Evolutionary conservation across 2,797 vertebrate species (phyloP), one percentile per base, ranked within the genome.

Genomic region (Coendou prehensilis): DNA sequence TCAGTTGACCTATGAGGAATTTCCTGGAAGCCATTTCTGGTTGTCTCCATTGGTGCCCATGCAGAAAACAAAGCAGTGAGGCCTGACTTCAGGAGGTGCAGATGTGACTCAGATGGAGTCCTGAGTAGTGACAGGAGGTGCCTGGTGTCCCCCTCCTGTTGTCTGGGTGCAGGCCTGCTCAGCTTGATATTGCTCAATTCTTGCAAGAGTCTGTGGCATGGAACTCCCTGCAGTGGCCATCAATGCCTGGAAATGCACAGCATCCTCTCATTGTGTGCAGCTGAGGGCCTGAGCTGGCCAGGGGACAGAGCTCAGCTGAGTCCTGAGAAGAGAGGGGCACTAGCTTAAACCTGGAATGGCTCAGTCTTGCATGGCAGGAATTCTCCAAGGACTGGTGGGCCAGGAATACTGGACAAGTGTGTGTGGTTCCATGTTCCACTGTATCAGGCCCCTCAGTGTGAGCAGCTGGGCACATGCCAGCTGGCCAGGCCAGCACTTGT

Each of bases 141-240:
- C 23, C 15, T 10, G 7, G 47, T 41, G 5, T 54, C 26, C 64
- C 41, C 71, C 30, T 23, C 37, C 50, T 26, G 15, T 22, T 87
- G 22, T 33, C 64, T 64, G 6, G 0, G 0, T 6, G 23, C 41
- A 54, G 83, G 83, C 50, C 54, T 79, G 45, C 63, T 41, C 64
- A n/a, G 84, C 54, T 90, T 64, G 37, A 76, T 63, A 52, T 86
- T 61, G 45, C 56, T 67, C 63, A 83, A 26, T 45, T 61, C 23
- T 0, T 0, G 47, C 47, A 56, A 26, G 52, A 91, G 83, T 23
- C 14, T 0, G 0, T 3, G 64, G 57, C 0, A 0, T 0, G 0
- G 47, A 57, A 18, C 61, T 92, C 57, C 22, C 83, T 91, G 75
- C 6, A 0, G 41, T 26, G 64, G 30, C 0, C 0, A 6, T 82